phyloP scores from a whole-genome alignment of 2,113 vertebrate genomes.

The Laticauda laticaudata region DNA sequence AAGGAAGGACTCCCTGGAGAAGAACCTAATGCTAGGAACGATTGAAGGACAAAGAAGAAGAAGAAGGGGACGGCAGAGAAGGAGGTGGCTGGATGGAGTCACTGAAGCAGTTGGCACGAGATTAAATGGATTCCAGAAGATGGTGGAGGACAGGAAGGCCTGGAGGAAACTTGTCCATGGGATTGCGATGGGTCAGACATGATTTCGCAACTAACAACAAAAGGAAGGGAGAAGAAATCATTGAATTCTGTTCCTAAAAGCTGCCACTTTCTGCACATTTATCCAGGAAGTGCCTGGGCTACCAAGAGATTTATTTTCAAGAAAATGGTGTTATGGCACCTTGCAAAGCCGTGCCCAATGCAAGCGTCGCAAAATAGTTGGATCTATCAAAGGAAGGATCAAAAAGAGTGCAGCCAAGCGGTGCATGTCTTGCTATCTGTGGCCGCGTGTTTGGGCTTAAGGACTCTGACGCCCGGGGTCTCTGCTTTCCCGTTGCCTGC shows the following conservation, averaged over 20 bases:
- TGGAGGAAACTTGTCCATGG: too few relatives aligned
- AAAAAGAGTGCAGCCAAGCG: conserved; percentile 51
- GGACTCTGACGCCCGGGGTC: conserved; percentile 73
- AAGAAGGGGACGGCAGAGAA: too few relatives aligned
- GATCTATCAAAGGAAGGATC: conserved; percentile 41
- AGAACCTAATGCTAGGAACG: too few relatives aligned
- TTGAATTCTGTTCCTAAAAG: conserved; percentile 15
- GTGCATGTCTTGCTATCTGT: conserved; percentile 72
- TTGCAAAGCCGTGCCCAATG: conserved; percentile 20
- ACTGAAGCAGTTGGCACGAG: too few relatives aligned
- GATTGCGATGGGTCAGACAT: too few relatives aligned
- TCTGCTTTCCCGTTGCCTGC: conserved; percentile 66
- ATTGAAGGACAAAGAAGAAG: too few relatives aligned
- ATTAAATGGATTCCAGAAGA: too few relatives aligned
- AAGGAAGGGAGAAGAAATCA: conserved; percentile 8
- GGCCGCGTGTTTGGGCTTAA: conserved; percentile 78
- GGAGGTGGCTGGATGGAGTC: too few relatives aligned
- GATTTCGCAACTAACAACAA: too few relatives aligned
- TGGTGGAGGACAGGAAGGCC: too few relatives aligned
- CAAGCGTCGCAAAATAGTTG: conserved; percentile 33
- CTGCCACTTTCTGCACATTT: background rate
- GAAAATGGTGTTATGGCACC: background rate
- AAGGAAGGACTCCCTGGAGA: too few relatives aligned
- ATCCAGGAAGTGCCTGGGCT: background rate
- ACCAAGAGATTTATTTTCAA: background rate